Evolutionary conservation across 2,797 vertebrate genomes (phyloP), one percentile per base, ranked within the genome.

Genomic region (Erpetoichthys calabaricus): DNA sequence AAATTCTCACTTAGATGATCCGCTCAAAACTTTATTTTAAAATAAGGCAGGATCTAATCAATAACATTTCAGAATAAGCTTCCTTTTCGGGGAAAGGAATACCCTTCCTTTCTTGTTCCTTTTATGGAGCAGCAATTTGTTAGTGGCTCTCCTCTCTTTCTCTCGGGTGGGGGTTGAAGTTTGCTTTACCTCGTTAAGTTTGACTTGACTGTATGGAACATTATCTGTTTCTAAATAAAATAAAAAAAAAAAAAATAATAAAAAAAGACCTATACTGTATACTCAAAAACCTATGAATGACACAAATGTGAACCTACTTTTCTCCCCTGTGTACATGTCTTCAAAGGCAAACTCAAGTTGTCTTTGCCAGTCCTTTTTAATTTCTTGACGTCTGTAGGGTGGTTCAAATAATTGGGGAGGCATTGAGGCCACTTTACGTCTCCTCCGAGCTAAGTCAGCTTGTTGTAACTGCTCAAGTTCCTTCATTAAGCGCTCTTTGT

Each of bases 331-430:
- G 60, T 82, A 95, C 86, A 97, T 82, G 65, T 97, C 90, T 73
- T 97, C 91, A 65, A 98, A 97, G 5, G 91, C 91, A 7, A 86
- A 82, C 72, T 99, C 94, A 64, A 99, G 59, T 6, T 94, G 89
- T 59, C 84, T 86, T 76, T 99, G 96, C 73, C 86, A 72, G 52
- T 94, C 89, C 6, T 89, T 87, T 60, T 74, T 76, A 1, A 74
- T 66, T 63, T 93, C 89, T 8, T 72, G 56, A 6, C 80, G 86
- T 64, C 71, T 87, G 67, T 80, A 86, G 0, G 84, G 70, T 1
- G 88, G 89, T 69, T 90, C 82, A 63, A 86, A 85, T 56, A 94
- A 77, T 8, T 86, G 91, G 10, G 80, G 70, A 1, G 91, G 90
- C 83, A 92, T 82, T 56, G 73, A 82, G 0, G 78, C 68, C 5